These are phyloP conservation scores for Oncorhynchus gorbuscha DNA, from an alignment of 2,113 vertebrate species.

Conservation along the genomic window DNA sequence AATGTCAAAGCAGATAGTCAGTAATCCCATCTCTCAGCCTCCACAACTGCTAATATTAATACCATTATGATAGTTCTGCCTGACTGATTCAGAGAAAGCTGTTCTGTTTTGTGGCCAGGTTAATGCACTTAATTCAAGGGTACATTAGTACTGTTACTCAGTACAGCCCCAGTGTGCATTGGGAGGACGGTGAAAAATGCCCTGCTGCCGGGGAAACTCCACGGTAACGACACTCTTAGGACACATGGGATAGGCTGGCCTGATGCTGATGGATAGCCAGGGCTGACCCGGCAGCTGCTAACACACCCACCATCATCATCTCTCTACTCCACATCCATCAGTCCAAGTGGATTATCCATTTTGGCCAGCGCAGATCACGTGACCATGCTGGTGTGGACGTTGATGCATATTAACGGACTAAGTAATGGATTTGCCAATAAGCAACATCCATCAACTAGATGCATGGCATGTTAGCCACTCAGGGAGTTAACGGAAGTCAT, in stretches of 20 bases:
- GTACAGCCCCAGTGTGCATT: not conserved
- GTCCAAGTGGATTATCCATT: not conserved
- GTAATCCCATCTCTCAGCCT: not conserved
- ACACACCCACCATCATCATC: not conserved
- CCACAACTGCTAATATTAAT: slow-evolving; percentile 7
- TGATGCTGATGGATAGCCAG: slow-evolving; percentile 34
- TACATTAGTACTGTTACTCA: slow-evolving; percentile 21
- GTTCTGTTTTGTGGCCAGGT: slow-evolving; percentile 20
- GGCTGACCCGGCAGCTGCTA: slow-evolving; percentile 30
- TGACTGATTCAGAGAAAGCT: slow-evolving; percentile 33
- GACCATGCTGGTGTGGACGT: not conserved
- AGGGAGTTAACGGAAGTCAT: too few relatives aligned
- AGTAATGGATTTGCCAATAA: not conserved
- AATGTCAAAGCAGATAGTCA: not conserved
- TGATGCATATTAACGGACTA: not conserved
- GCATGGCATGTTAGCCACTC: too few relatives aligned
- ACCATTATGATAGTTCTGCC: slow-evolving; percentile 12
- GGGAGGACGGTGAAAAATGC: not conserved
- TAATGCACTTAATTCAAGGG: slow-evolving; percentile 22
- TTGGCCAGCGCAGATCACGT: not conserved
- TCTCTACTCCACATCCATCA: not conserved
- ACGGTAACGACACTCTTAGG: slow-evolving; percentile 32
- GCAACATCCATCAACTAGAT: not conserved
- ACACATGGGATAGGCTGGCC: slow-evolving; percentile 14
- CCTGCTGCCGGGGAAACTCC: slow-evolving; percentile 16